These are phyloP conservation scores for Novumbra hubbsi DNA, from an alignment of 2,797 vertebrate genomes.

Conservation along the genomic window DNA sequence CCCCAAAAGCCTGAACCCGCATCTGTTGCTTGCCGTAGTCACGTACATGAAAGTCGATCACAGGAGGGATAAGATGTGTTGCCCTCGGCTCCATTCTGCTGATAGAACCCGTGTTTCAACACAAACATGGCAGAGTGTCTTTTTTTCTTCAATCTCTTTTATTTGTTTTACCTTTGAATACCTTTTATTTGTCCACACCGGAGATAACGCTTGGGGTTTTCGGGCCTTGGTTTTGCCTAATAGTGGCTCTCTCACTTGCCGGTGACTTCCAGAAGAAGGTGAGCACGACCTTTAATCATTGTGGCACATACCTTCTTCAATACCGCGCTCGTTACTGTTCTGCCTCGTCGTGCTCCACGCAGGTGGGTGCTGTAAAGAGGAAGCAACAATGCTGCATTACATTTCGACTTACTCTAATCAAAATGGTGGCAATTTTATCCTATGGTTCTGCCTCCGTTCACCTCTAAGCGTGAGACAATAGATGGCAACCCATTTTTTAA, in stretches of 20 bases:
- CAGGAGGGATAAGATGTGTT: conserved; percentile 52
- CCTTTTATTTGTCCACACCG: conserved; percentile 14
- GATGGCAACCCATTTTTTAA: neutral
- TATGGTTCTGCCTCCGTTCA: neutral
- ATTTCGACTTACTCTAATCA: conserved; percentile 3
- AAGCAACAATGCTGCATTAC: neutral
- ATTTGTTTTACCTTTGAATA: conserved; percentile 6
- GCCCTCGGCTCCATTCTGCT: conserved; percentile 31
- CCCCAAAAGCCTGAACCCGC: conserved; percentile 65
- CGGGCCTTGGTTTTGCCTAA: conserved; percentile 41
- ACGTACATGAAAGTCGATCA: conserved; percentile 74
- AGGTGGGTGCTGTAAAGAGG: neutral
- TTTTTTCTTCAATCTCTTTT: conserved; percentile 5
- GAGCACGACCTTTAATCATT: conserved; percentile 53
- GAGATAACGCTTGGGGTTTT: conserved; percentile 26
- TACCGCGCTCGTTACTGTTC: neutral
- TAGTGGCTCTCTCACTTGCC: conserved; percentile 32
- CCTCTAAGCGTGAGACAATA: neutral
- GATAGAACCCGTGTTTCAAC: conserved; percentile 7
- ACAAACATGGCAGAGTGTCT: conserved; percentile 28
- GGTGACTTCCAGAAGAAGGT: conserved; percentile 61
- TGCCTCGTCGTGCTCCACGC: neutral
- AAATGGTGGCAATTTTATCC: neutral
- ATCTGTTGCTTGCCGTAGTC: conserved; percentile 75
- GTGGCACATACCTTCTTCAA: conserved; percentile 12